Conservation (phyloP, 2,797 vertebrate species). For the Sebastolobus alascanus region DNA sequence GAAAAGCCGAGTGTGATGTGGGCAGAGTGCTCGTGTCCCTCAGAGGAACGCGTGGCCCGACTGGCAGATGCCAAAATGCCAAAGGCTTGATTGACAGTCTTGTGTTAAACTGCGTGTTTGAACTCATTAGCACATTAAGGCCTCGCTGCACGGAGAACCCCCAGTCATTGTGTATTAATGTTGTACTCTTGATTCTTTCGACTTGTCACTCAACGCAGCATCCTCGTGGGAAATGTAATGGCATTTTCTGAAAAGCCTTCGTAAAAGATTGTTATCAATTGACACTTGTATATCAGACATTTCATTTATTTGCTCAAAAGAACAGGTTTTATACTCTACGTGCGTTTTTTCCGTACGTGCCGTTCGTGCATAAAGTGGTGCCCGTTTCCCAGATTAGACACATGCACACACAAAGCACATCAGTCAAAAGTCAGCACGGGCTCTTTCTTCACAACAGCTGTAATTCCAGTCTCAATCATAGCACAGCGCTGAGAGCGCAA, state of each 20-base stretch:
- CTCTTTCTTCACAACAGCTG: slow-evolving; percentile 69
- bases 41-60: slow-evolving; percentile 74
- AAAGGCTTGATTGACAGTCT: slow-evolving; percentile 83
- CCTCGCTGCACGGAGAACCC: slow-evolving; percentile 54
- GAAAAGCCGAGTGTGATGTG: slow-evolving; percentile 67
- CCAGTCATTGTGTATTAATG: slow-evolving; percentile 70
- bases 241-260: slow-evolving; percentile 7
- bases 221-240: slow-evolving; percentile 29
- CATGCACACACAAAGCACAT: slow-evolving; percentile 46
- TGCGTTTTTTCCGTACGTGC: slow-evolving; percentile 18
- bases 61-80: slow-evolving; percentile 84
- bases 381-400: slow-evolving; percentile 18
- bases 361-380: slow-evolving; percentile 11
- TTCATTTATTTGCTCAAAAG: background rate
- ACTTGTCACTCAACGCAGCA: slow-evolving; percentile 42
- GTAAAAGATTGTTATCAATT: background rate
- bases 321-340: background rate
- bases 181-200: slow-evolving; percentile 59
- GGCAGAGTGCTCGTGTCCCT: slow-evolving; percentile 78
- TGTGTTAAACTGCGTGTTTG: slow-evolving; percentile 83
- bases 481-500: slow-evolving; percentile 71
- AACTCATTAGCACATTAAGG: slow-evolving; percentile 84
- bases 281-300: background rate
- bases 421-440: slow-evolving; percentile 70
- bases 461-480: slow-evolving; percentile 78